phyloP scores from a whole-genome alignment of 2,797 vertebrate species.

The Sparidentex hasta region DNA sequence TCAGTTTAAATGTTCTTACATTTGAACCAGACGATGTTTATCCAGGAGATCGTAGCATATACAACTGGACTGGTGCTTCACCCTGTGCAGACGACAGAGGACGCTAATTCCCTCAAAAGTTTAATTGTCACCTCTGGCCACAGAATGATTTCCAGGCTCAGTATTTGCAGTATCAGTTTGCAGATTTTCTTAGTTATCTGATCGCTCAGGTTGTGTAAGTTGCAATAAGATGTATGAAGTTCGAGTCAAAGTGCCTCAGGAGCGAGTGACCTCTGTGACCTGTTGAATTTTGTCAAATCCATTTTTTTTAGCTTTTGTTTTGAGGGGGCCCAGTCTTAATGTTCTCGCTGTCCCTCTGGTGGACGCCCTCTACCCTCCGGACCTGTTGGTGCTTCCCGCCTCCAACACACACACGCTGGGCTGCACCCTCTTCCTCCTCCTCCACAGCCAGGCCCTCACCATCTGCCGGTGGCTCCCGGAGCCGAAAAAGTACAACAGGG shows the following conservation, averaged over 20 bases:
- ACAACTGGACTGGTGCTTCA: not conserved
- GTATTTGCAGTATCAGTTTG: not conserved
- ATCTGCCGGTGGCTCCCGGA: slow-evolving; percentile 7
- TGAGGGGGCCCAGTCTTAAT: not conserved
- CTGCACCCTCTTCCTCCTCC: slow-evolving; percentile 39
- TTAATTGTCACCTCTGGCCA: slow-evolving; percentile 18
- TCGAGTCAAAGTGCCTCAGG: not conserved
- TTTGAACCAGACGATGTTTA: too few relatives aligned
- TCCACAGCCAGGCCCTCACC: slow-evolving; percentile 53
- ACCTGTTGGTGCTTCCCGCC: not conserved
- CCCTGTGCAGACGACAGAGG: slow-evolving; percentile 59
- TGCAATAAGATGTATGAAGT: not conserved
- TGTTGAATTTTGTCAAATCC: slow-evolving; percentile 28
- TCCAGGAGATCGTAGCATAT: not conserved
- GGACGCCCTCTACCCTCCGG: not conserved
- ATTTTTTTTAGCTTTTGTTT: not conserved
- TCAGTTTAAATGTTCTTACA: too few relatives aligned
- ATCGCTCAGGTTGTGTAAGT: not conserved
- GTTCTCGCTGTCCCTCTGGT: not conserved
- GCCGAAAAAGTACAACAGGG: slow-evolving; percentile 75
- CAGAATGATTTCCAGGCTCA: not conserved
- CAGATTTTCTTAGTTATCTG: not conserved
- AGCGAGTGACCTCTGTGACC: slow-evolving; percentile 2
- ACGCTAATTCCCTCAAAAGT: slow-evolving; percentile 48
- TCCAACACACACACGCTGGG: slow-evolving; percentile 39